Conservation (phyloP, 2,797 vertebrate species). For the Acanthopagrus latus region DNA sequence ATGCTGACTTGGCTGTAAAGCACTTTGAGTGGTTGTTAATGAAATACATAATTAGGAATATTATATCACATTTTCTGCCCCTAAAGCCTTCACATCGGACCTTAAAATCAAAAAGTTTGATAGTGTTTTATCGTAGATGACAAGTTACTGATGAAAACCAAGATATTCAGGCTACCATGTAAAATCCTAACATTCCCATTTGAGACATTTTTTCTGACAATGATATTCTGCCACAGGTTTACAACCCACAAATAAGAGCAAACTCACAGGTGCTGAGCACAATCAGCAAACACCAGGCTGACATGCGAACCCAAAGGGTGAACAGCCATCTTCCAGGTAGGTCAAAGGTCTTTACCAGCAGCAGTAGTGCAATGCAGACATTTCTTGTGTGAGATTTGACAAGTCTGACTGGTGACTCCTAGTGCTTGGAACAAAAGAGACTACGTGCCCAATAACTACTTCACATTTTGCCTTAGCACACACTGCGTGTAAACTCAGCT, state of each 20-base stretch:
- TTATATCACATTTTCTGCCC: too few relatives aligned
- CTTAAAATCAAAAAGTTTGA: too few relatives aligned
- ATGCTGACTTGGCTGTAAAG: too few relatives aligned
- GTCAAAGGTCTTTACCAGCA: constrained; percentile 41
- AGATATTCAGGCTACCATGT: not conserved
- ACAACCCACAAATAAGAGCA: constrained; percentile 93
- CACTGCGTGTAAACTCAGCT: not conserved
- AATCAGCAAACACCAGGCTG: constrained; percentile 93
- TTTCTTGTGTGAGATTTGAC: not conserved
- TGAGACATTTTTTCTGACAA: not conserved
- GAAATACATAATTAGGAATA: too few relatives aligned
- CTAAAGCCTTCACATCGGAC: too few relatives aligned
- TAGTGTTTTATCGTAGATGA: not conserved
- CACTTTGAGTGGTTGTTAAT: too few relatives aligned
- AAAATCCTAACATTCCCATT: not conserved
- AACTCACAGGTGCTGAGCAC: constrained; percentile 91
- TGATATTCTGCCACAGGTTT: constrained; percentile 83
- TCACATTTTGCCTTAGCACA: not conserved
- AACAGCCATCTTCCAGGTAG: constrained; percentile 87
- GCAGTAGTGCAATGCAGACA: too few relatives aligned
- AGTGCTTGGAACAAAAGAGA: not conserved
- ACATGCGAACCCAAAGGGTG: constrained; percentile 87
- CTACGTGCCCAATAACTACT: not conserved
- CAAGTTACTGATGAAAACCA: not conserved
- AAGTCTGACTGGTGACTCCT: not conserved